Conservation (phyloP, 2,113 vertebrate species). For the Vulpes vulpes region DNA sequence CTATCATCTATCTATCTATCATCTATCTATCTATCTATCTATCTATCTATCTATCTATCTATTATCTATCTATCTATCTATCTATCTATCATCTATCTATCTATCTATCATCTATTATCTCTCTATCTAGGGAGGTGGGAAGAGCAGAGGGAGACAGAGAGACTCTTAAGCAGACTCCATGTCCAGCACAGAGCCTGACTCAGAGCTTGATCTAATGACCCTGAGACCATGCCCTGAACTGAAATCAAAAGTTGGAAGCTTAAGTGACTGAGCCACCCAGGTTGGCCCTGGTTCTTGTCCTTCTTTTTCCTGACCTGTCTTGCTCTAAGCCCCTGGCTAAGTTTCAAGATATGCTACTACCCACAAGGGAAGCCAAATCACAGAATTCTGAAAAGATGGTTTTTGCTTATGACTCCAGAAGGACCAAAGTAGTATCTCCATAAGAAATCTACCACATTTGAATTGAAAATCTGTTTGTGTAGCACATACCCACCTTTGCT, state of each 20-base stretch:
- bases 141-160: not conserved
- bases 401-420: not conserved
- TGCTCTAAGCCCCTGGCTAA: not conserved
- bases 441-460: not conserved
- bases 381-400: not conserved
- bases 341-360: not conserved
- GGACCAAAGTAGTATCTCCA: not conserved
- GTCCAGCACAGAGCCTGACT: not conserved
- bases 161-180: not conserved
- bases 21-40: not conserved
- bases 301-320: not conserved
- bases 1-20: no score
- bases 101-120: no score
- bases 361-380: fast-evolving
- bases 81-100: not conserved
- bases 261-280: not conserved
- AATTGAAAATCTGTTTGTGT: constrained; percentile 42
- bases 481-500: not conserved
- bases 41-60: no score
- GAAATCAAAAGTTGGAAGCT: not conserved
- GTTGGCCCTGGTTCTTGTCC: not conserved
- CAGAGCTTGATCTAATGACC: not conserved
- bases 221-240: not conserved
- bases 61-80: no score
- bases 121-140: not conserved